Base-by-base conservation (phyloP, 2,113 vertebrate species). In the human region DNA sequence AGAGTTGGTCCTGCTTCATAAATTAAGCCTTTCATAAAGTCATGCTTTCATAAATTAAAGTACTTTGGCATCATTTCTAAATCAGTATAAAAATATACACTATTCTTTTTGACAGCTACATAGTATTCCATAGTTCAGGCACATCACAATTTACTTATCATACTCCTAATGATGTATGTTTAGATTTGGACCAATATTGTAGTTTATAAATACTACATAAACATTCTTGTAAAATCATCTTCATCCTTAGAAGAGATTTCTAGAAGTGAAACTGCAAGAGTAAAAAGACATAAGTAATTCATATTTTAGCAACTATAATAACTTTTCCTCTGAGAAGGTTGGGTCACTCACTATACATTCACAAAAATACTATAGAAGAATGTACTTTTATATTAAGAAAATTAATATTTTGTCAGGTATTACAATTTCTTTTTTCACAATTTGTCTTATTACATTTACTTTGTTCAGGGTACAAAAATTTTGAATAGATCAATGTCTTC, bases 161-260 rank as follows among this genome's bases (percentile, higher is more conserved):
- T 73, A 40, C 11, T 30, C 52, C n/a, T 95, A 90, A 73, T 61
- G 27, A 87, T 87, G 13, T 22, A 55, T 57, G 82, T 93, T 95
- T 83, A 82, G 25, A 90, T 81, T 83, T 50, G 76, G 11, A 55
- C 40, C 70, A 93, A 76, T 55, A 73, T 40, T 90, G 6, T 59
- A 66, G 20, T 96, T 90, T 96, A 88, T 50, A 93, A 86, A 80
- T 57, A 66, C n/a, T 64, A 66, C 11, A 66, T 68, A 93, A 83
- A 79, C 8, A 20, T 64, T 73, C 38, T 59, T 50, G 1, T 79
- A 64, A 64, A 78, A 91, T 72, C 27, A 66, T 50, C 48, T 88
- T 57, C 61, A 80, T 57, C 38, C 52, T 43, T 66, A 91, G 75
- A 90, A 95, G 6, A 90, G 50, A 93, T 93, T 82, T 87, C 61